phyloP scores from a whole-genome alignment of 1,140 invertebrate genomes.

The Dinothrombium tinctorium region DNA sequence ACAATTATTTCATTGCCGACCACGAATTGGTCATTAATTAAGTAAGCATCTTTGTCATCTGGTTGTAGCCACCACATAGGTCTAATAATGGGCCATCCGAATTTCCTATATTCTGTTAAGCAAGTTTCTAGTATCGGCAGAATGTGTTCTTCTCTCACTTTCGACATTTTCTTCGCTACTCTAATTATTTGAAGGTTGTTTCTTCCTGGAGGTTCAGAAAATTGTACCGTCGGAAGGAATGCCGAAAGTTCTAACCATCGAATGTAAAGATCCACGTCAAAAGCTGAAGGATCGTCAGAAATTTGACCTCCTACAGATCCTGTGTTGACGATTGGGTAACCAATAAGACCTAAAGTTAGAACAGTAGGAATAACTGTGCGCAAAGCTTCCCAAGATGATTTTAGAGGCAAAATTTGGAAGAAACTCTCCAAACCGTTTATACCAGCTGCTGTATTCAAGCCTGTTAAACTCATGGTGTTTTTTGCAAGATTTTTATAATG shows the following conservation, averaged over 20 bases:
- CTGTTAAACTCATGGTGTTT: conserved; percentile 15
- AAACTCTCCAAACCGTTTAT: conserved; percentile 30
- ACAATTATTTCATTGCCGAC: conserved; percentile 73
- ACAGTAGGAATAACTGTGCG: conserved; percentile 57
- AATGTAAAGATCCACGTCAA: conserved; percentile 60
- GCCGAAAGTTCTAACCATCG: conserved; percentile 82
- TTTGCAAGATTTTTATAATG: conserved; percentile 24
- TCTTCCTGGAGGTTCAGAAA: conserved; percentile 61
- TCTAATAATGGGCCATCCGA: conserved; percentile 53
- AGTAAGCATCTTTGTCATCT: conserved; percentile 45
- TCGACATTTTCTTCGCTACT: conserved; percentile 41
- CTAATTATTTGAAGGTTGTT: conserved; percentile 50
- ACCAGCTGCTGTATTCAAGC: conserved; percentile 5
- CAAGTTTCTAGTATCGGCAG: conserved; percentile 19
- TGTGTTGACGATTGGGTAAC: conserved; percentile 73
- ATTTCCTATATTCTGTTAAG: conserved; percentile 38
- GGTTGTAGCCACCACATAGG: conserved; percentile 79
- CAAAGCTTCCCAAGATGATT: conserved; percentile 60
- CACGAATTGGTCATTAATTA: conserved; percentile 63
- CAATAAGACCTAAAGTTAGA: conserved; percentile 55
- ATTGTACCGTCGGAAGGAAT: conserved; percentile 73
- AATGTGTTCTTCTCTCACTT: conserved; percentile 25
- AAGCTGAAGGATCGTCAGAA: background rate
- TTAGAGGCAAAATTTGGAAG: conserved; percentile 55
- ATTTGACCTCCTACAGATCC: conserved; percentile 69